Percentiles rank a stretch among this genome's conserved stretches.
phyloP scores from a whole-genome alignment of 2,888 invertebrate genomes.

The Brachynemurus nebulosus region DNA sequence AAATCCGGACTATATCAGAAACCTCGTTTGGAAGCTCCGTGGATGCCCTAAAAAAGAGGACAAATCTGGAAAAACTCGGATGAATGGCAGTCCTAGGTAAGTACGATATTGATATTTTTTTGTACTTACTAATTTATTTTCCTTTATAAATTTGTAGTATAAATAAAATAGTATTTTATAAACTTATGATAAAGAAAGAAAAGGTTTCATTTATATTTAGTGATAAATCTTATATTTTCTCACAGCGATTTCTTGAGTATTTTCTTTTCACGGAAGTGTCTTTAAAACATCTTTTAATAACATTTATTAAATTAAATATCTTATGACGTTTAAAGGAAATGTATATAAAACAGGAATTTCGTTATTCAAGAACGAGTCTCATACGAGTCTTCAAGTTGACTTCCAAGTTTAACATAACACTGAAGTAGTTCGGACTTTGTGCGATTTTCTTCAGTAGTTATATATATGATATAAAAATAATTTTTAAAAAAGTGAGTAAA shows the following conservation, averaged over 20 bases:
- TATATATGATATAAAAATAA: constrained; percentile 7
- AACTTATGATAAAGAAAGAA: not conserved
- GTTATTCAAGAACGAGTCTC: constrained; percentile 10
- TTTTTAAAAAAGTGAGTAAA: not conserved
- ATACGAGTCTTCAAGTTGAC: constrained; percentile 5
- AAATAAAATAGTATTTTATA: not conserved
- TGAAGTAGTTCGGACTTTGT: constrained; percentile 21
- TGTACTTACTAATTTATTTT: too few relatives aligned
- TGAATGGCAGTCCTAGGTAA: too few relatives aligned
- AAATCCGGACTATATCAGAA: too few relatives aligned
- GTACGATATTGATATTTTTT: too few relatives aligned
- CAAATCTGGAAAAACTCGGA: too few relatives aligned
- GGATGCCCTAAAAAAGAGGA: too few relatives aligned
- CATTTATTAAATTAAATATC: constrained; percentile 13
- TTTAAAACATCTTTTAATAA: constrained; percentile 7
- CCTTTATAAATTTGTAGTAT: too few relatives aligned
- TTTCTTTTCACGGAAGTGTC: constrained; percentile 2
- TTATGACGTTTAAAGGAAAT: constrained; percentile 2
- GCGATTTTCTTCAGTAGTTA: constrained; percentile 22
- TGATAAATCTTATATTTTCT: constrained; percentile 1
- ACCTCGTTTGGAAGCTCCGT: too few relatives aligned
- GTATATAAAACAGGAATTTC: constrained; percentile 8
- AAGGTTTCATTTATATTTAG: not conserved
- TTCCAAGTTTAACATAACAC: constrained; percentile 12
- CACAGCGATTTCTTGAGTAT: not conserved